A percentile compares a stretch with the other conserved stretches of the same genome.
These are phyloP conservation scores for Diadromus collaris DNA, from an alignment of 2,888 invertebrate genomes.

Conservation along the genomic window DNA sequence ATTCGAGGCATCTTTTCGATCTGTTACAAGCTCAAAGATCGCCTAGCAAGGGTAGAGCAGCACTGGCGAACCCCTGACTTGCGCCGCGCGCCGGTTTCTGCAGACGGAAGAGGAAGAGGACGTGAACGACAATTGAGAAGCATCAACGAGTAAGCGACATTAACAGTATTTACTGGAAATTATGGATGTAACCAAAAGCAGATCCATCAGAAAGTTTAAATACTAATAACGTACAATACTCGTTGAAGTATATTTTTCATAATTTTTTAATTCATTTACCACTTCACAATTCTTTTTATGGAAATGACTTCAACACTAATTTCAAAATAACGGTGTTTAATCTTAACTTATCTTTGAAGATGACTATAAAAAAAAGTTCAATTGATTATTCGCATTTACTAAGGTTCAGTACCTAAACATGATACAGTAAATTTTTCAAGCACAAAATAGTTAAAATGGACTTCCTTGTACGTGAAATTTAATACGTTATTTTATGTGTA, in stretches of 20 bases:
- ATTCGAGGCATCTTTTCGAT: slow-evolving; percentile 4
- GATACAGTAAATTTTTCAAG: not conserved
- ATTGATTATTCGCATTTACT: not conserved
- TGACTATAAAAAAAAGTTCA: not conserved
- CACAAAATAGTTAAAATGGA: not conserved
- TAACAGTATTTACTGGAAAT: not conserved
- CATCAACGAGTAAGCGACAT: slow-evolving; percentile 25
- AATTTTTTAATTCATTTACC: not conserved
- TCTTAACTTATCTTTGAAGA: not conserved
- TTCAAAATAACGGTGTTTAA: not conserved
- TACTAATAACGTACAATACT: not conserved
- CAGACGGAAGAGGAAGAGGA: slow-evolving; percentile 16
- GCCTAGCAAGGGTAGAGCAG: slow-evolving; percentile 19
- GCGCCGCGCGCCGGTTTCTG: slow-evolving; percentile 1
- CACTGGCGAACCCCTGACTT: slow-evolving; percentile 18
- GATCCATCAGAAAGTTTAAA: not conserved
- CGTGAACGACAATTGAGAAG: not conserved
- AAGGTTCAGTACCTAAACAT: not conserved
- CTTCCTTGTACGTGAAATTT: not conserved
- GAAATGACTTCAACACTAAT: not conserved
- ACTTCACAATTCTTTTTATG: not conserved
- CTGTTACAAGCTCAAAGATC: not conserved
- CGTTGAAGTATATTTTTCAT: not conserved
- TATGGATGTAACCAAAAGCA: slow-evolving; percentile 9
- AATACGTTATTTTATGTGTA: not conserved